Conservation (phyloP, 2,797 vertebrate genomes). For the Lepilemur septentrionalis region DNA sequence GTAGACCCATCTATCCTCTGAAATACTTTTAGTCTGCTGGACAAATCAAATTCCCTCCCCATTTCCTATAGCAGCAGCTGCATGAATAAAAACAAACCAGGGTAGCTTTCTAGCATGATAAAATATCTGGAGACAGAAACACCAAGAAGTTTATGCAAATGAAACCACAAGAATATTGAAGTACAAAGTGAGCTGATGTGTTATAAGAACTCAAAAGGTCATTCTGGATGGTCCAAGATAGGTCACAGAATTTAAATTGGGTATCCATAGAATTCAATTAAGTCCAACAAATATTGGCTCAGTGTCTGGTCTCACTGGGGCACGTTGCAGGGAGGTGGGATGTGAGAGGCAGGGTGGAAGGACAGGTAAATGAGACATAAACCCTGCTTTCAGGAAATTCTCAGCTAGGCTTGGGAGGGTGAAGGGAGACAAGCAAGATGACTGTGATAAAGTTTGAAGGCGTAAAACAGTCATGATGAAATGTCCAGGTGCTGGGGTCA, state of each 20-base stretch:
- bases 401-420: not conserved
- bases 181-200: constrained; percentile 29
- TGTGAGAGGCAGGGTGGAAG: not conserved
- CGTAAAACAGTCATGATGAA: not conserved
- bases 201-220: constrained; percentile 50
- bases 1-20: constrained; percentile 12
- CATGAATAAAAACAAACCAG: constrained; percentile 45
- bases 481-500: not conserved
- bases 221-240: not conserved
- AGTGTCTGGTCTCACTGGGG: not conserved
- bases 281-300: constrained; percentile 39
- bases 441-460: not conserved
- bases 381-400: not conserved
- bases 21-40: constrained; percentile 27
- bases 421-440: not conserved
- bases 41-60: constrained; percentile 43
- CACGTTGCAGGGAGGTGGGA: not conserved
- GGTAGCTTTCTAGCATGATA: constrained; percentile 2
- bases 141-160: constrained; percentile 56
- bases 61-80: not conserved
- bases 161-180: constrained; percentile 47
- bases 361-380: constrained; percentile 3
- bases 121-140: constrained; percentile 44
- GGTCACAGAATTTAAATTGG: constrained; percentile 55
- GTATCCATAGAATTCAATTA: constrained; percentile 42